Evolutionary conservation across 2,888 invertebrate species (phyloP), one percentile per base, ranked within the genome.

Genomic region (Hoplodrina ambigua): DNA sequence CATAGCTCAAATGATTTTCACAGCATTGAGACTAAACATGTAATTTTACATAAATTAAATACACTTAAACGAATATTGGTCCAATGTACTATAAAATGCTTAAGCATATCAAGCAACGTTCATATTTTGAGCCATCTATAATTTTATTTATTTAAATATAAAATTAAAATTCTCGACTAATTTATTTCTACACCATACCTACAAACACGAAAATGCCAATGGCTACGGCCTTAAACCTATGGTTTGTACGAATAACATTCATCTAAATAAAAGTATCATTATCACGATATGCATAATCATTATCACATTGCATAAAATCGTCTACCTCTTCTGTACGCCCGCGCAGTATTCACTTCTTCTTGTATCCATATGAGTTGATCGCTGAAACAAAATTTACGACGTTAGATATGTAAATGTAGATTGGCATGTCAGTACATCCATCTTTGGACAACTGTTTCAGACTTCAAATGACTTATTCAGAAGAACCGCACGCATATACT

Each of bases 361-460:
- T 97, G 92, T 97, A 98, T 57, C 98, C 98, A 87, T 97, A 98
- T 0, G 97, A 97, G 90, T 98, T 97, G 88, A 97, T 97, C 15
- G 97, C 97, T 97, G 96, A 63, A 96, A 96, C 81, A 89, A 89
- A 87, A 72, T 20, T n/a, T 0, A 64, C 17, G 8, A 74, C 19
- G 52, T 67, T 37, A 41, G 37, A 0, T 54, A 57, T 11, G 33
- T 33, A 33, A 33, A 33, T 37, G 37, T 37, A n/a, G 37, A 37
- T 37, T 37, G 37, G 7, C 8, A 37, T 10, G 8, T 37, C 37
- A 37, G 44, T 44, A 19, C 15, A 74, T 49, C 13, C 5, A 53
- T 44, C 33, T 37, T 49, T 1, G 11, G 19, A 33, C 6, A 0
- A 4, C 10, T 37, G 25, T 63, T 50, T 56, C 17, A 52, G 78